A percentile compares a stretch with the other conserved stretches of the same genome.
Evolutionary conservation across 2,113 vertebrate genomes (phyloP).

Genomic region (Callorhinus ursinus): DNA sequence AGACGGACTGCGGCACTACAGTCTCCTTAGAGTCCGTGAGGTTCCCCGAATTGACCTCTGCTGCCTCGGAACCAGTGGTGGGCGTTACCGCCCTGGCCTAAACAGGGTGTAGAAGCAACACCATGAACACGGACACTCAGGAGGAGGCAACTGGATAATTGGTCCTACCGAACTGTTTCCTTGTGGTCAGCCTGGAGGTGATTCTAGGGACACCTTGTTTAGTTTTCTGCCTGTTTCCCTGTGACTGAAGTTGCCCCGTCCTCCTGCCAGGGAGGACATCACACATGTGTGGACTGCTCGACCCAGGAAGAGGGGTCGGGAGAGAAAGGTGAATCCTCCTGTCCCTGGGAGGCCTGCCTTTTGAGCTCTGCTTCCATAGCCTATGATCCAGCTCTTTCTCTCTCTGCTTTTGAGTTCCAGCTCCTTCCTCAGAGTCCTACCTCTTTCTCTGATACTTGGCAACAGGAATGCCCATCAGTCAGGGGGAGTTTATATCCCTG

Average conservation of each 20-base stretch:
- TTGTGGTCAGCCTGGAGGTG: not conserved
- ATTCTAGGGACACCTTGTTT: not conserved
- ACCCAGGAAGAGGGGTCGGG: not conserved
- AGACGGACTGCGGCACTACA: rapidly evolving
- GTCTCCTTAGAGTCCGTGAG: not conserved
- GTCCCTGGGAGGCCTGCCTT: not conserved
- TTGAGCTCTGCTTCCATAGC: not conserved
- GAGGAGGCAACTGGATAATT: not conserved
- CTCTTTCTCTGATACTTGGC: not conserved
- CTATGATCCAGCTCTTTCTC: not conserved
- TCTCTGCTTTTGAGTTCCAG: not conserved
- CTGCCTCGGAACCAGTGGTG: rapidly evolving
- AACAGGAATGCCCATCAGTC: not conserved
- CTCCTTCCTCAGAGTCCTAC: not conserved
- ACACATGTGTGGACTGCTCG: not conserved
- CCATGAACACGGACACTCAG: not conserved
- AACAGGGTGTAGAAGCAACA: not conserved
- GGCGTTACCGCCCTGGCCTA: not conserved
- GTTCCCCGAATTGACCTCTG: rapidly evolving
- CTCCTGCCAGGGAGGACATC: not conserved
- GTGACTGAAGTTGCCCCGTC: not conserved
- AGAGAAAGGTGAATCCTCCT: not conserved
- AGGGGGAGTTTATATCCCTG: not conserved
- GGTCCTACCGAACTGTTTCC: not conserved
- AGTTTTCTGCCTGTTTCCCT: not conserved